Evolutionary conservation across 1,140 invertebrate species (phyloP).

Genomic region (Drosophila nebulosa): DNA sequence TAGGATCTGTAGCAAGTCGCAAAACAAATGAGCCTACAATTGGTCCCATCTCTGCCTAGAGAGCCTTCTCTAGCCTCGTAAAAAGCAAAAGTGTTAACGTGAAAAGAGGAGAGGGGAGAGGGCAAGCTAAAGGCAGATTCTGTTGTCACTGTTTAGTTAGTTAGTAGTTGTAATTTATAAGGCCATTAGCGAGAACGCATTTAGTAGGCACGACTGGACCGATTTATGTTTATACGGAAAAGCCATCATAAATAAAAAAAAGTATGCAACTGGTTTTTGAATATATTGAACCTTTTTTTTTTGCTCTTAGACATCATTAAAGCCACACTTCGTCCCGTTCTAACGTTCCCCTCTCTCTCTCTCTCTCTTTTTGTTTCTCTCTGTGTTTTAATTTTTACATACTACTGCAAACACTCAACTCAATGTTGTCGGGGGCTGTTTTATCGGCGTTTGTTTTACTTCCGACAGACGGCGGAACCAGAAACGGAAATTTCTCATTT

Average conservation of each 20-base stretch:
- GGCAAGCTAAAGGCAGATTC: neutral
- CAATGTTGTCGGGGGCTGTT: conserved; percentile 44
- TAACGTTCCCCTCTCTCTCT: conserved; percentile 9
- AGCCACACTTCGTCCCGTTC: conserved; percentile 30
- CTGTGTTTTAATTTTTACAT: neutral
- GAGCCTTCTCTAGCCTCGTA: neutral
- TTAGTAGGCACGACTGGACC: neutral
- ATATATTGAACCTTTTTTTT: conserved; percentile 37
- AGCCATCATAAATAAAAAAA: conserved; percentile 70
- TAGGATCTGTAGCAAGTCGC: neutral
- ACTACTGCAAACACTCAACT: conserved; percentile 2
- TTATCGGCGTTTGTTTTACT: conserved; percentile 78
- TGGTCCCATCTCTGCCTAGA: neutral
- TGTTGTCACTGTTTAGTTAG: conserved; percentile 60
- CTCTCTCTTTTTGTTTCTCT: neutral
- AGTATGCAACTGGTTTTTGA: conserved; percentile 69
- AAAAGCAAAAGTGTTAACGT: conserved; percentile 8
- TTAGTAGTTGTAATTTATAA: conserved; percentile 73
- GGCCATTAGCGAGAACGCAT: conserved; percentile 54
- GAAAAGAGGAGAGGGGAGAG: neutral
- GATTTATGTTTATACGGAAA: conserved; percentile 57
- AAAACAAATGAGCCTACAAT: conserved; percentile 8
- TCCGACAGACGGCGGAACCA: conserved; percentile 74
- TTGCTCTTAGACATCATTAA: conserved; percentile 61
- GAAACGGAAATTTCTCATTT: conserved; percentile 78